Base-by-base conservation (phyloP, 1,140 invertebrate species). In the Tribolium madens region DNA sequence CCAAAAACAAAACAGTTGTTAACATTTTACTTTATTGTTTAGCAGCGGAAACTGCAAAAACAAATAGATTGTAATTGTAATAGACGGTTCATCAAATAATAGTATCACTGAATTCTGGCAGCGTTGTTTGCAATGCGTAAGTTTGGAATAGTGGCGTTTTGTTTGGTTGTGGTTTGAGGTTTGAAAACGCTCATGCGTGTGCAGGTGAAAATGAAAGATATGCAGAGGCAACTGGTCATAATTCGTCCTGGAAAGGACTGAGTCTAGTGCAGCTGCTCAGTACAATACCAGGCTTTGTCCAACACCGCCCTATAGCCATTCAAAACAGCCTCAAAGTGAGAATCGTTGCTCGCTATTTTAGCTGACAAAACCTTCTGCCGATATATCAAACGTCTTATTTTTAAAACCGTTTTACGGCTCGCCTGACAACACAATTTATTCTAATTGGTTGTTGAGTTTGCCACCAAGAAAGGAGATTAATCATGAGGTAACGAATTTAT, bases 341-440 rank as follows among this genome's bases (percentile, higher is more conserved):
- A 81, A 81, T 80, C 78, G 81, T 75, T 79, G 68, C 73, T 76
- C 69, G 79, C 81, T 82, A 82, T 82, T 82, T 79, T 80, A 82
- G 77, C 81, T 82, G 81, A 82, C 81, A 82, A 82, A 82, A 82
- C 81, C 81, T 82, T 78, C 47, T 76, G 72, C 71, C 80, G 69
- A 82, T 82, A 82, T 81, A 82, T 82, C 81, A 82, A 80, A 68
- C 77, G 78, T 82, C 81, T 82, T 82, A 81, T 80, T 82, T 82
- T 80, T 81, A 81, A 79, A 82, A 80, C 76, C 73, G 76, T 77
- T 79, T 81, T 64, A 73, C 78, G 70, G 71, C 60, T 64, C 73
- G 70, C 60, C 69, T 77, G 79, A 82, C 79, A 76, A 78, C 70
- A 78, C 81, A 79, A 81, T 82, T 82, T 81, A 81, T 82, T 82